phyloP scores from a whole-genome alignment of 2,888 invertebrate genomes.

The Actias luna region DNA sequence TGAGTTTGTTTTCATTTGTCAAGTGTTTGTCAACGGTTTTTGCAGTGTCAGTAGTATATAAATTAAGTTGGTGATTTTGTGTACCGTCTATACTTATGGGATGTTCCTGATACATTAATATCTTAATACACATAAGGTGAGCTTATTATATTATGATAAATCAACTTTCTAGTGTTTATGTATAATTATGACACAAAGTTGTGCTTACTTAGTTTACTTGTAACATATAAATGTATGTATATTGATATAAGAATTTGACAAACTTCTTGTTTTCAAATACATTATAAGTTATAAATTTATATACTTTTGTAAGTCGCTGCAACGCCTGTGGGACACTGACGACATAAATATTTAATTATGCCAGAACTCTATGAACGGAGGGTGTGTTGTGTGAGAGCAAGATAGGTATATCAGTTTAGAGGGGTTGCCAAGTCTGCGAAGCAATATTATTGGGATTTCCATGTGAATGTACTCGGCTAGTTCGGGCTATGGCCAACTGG shows the following conservation, averaged over 20 bases:
- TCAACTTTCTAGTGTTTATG: too few species aligned
- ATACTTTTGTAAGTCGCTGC: constrained; percentile 25
- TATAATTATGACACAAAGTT: too few species aligned
- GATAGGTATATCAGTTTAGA: constrained; percentile 58
- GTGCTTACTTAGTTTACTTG: not conserved
- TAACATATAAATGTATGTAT: not conserved
- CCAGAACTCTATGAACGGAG: constrained; percentile 64
- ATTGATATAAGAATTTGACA: not conserved
- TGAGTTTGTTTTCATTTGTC: constrained; percentile 13
- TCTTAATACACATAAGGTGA: constrained; percentile 51
- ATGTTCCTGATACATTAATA: constrained; percentile 63
- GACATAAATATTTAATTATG: constrained; percentile 79
- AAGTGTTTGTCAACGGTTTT: constrained; percentile 55
- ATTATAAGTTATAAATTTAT: constrained; percentile 11
- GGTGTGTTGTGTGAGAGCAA: constrained; percentile 62
- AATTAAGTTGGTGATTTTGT: constrained; percentile 56
- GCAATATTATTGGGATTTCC: constrained; percentile 55
- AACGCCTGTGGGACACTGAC: constrained; percentile 43
- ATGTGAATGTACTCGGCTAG: constrained; percentile 44
- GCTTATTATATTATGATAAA: not conserved
- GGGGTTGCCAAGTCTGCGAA: constrained; percentile 67
- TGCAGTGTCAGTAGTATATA: constrained; percentile 11
- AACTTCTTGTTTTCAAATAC: not conserved
- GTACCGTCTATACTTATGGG: constrained; percentile 53
- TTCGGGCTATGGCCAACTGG: constrained; percentile 31